Evolutionary conservation across 1,140 invertebrate species (phyloP).

Genomic region (Nasonia longicornis): DNA sequence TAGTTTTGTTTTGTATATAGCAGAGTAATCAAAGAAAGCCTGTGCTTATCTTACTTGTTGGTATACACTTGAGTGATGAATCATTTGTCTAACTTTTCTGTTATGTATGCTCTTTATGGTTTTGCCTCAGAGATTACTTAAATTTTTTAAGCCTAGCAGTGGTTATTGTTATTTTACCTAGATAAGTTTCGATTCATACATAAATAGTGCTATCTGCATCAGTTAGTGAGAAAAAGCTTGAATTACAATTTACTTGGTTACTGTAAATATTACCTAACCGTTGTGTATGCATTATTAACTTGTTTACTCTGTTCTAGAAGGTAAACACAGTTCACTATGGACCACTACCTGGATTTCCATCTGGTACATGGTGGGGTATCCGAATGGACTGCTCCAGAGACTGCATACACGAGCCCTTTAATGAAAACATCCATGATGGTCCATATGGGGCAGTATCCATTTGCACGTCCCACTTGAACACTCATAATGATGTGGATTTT

Average conservation of each 20-base stretch:
- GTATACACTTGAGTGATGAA: background rate
- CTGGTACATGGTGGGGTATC: slow-evolving; percentile 67
- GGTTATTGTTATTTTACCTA: background rate
- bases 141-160: background rate
- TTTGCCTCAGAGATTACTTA: background rate
- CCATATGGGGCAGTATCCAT: slow-evolving; percentile 61
- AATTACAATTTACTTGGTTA: slow-evolving; percentile 13
- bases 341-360: slow-evolving; percentile 53
- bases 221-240: too few relatives aligned
- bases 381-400: slow-evolving; percentile 65
- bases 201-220: background rate
- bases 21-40: background rate
- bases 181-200: background rate
- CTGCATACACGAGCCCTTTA: slow-evolving; percentile 60
- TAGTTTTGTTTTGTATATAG: background rate
- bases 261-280: background rate
- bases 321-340: slow-evolving; percentile 58
- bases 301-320: slow-evolving; percentile 47
- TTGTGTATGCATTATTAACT: background rate
- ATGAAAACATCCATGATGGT: slow-evolving; percentile 60
- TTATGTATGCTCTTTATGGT: background rate
- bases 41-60: background rate
- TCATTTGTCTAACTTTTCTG: background rate
- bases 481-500: slow-evolving; percentile 58
- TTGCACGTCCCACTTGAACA: slow-evolving; percentile 57